These are phyloP conservation scores for Rhysida immarginata DNA, from an alignment of 1,140 invertebrate species.

Conservation along the genomic window DNA sequence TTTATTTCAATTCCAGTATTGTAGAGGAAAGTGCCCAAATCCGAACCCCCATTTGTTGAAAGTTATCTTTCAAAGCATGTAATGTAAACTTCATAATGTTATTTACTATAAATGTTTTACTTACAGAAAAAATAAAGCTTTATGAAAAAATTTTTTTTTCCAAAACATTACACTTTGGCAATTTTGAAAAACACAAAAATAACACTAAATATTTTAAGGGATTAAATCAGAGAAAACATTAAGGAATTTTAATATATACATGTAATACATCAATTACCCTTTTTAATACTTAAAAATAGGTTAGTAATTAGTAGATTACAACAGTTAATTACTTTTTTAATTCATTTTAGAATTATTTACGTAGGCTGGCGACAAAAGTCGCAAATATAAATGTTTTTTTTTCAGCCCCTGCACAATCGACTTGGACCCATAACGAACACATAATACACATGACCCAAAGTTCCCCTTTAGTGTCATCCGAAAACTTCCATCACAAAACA, in stretches of 20 bases:
- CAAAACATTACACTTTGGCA: background rate
- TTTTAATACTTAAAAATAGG: background rate
- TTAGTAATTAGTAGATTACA: background rate
- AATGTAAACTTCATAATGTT: background rate
- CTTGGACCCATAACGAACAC: background rate
- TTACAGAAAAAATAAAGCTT: background rate
- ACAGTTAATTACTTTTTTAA: no score
- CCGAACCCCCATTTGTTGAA: background rate
- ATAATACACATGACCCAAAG: background rate
- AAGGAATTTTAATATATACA: background rate
- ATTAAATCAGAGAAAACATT: background rate
- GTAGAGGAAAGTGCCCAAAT: background rate
- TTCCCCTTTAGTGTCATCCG: background rate
- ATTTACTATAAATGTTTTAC: background rate
- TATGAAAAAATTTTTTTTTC: background rate
- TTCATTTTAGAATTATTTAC: no score
- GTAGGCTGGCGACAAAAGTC: background rate
- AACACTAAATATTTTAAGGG: background rate
- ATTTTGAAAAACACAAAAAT: background rate
- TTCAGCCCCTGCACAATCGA: background rate
- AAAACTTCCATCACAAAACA: background rate
- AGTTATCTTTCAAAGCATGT: background rate
- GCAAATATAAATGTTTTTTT: background rate
- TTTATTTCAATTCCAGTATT: no score
- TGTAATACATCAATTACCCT: background rate